phyloP scores from a whole-genome alignment of 92 coral and sea anemone species.

The Galaxea fascicularis region DNA sequence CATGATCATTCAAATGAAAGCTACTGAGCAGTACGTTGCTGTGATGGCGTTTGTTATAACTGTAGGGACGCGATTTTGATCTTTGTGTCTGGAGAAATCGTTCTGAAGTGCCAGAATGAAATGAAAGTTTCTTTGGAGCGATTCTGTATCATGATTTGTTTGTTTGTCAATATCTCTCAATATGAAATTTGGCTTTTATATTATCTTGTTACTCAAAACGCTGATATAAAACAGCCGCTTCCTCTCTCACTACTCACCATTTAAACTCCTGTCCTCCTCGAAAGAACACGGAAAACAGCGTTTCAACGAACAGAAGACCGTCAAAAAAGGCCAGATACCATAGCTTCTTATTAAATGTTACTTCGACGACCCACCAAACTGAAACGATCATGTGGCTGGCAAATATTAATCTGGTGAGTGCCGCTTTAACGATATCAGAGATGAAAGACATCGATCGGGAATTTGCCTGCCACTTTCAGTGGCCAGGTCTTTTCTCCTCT shows the following conservation, averaged over 20 bases:
- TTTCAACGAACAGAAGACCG: slow-evolving; percentile 74
- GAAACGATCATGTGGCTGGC: slow-evolving; percentile 84
- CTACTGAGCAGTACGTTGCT: not conserved
- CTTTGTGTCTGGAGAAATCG: too few relatives aligned
- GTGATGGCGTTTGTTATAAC: not conserved
- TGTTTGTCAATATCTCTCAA: not conserved
- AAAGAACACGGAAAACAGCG: slow-evolving; percentile 73
- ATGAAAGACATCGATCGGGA: slow-evolving; percentile 61
- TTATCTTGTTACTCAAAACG: not conserved
- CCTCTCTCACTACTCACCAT: slow-evolving; percentile 76
- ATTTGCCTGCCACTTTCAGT: not conserved
- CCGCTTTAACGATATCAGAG: slow-evolving; percentile 81
- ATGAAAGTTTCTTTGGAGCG: not conserved
- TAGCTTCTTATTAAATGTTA: slow-evolving; percentile 51
- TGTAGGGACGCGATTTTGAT: not conserved
- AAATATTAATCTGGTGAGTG: slow-evolving; percentile 83
- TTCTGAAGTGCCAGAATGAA: too few relatives aligned
- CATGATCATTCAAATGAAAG: not conserved
- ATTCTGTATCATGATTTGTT: not conserved
- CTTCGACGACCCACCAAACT: slow-evolving; percentile 83
- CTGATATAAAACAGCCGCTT: not conserved
- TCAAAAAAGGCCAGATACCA: slow-evolving; percentile 89
- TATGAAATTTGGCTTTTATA: not conserved
- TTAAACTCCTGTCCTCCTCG: slow-evolving; percentile 88
- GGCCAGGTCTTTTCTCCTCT: not conserved